These are phyloP conservation scores for mouse (Mus musculus) DNA, from an alignment of 2,113 vertebrate genomes.

Conservation along the genomic window GRCm39 chr2:92276001-92276500, in stretches of 20 bases:
- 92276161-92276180: too few species aligned
- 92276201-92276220: too few species aligned
- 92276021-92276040: not conserved
- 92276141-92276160: too few species aligned
- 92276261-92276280: too few species aligned
- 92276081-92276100: not conserved
- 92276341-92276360: not conserved
- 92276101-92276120: not conserved
- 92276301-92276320: not conserved
- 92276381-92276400: not conserved
- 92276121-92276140: not conserved
- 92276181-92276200: too few species aligned
- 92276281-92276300: not conserved
- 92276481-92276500: not conserved
- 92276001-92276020: not conserved
- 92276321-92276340: not conserved
- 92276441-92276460: not conserved
- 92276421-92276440: not conserved
- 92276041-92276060: not conserved
- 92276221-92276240: too few species aligned
- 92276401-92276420: not conserved
- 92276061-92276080: not conserved
- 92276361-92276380: fast-evolving
- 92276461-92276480: fast-evolving
- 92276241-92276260: too few species aligned